These are phyloP conservation scores for Neoascia interrupta DNA, from an alignment of 2,888 invertebrate species.

Conservation along the genomic window DNA sequence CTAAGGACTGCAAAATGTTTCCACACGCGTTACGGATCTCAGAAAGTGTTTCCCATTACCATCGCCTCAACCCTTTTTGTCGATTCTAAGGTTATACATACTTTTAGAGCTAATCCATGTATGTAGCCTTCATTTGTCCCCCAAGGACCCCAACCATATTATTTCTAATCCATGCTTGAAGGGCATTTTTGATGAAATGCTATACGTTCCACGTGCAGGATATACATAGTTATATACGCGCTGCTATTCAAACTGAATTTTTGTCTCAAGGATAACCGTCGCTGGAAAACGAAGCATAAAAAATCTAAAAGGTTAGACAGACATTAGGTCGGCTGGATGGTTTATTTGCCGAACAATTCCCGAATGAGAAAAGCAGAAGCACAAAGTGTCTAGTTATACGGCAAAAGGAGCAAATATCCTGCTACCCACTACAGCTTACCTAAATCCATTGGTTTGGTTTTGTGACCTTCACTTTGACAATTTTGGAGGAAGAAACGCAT, in stretches of 20 bases:
- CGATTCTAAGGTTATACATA: slow-evolving; percentile 1
- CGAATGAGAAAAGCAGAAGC: slow-evolving; percentile 7
- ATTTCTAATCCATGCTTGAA: slow-evolving; percentile 19
- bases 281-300: slow-evolving; percentile 1
- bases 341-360: slow-evolving; percentile 27
- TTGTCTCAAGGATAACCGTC: slow-evolving; percentile 55
- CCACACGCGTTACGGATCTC: too few species aligned
- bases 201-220: slow-evolving; percentile 37
- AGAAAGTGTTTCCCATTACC: slow-evolving; percentile 8
- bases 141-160: not conserved
- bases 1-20: too few species aligned
- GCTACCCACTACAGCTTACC: not conserved
- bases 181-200: slow-evolving; percentile 14
- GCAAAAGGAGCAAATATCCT: slow-evolving; percentile 10
- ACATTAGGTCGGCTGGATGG: slow-evolving; percentile 37
- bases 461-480: too few species aligned
- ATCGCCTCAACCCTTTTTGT: slow-evolving; percentile 21
- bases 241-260: slow-evolving; percentile 40
- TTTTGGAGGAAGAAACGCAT: slow-evolving; percentile 19
- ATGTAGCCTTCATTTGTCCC: not conserved
- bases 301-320: slow-evolving; percentile 54
- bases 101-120: slow-evolving; percentile 23
- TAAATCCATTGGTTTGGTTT: too few species aligned
- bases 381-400: too few species aligned
- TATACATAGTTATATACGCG: too few species aligned